Conservation (phyloP, 2,888 invertebrate genomes). For the Tetranychus truncatus region DNA sequence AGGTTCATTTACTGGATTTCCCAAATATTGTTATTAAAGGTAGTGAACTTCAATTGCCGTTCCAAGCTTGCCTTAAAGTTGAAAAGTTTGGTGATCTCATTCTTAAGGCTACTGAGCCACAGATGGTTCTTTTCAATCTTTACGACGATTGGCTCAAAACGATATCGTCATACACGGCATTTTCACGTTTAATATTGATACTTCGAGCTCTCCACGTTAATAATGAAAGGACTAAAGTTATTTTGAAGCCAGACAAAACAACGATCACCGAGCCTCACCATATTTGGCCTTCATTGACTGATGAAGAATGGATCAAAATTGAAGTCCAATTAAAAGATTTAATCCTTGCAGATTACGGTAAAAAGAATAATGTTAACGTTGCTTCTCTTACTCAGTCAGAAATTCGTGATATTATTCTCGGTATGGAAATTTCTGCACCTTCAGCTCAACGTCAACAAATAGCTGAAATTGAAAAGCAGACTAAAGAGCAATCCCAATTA, state of each 20-base stretch:
- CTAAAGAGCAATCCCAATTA: constrained; percentile 92
- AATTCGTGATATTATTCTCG: constrained; percentile 94
- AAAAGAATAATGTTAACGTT: constrained; percentile 98
- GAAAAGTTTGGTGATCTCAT: constrained; percentile 99
- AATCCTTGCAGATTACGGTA: constrained; percentile 95
- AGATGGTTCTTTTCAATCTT: constrained; percentile 97
- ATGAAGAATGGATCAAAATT: constrained; percentile 99
- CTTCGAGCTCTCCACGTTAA: constrained; percentile 92
- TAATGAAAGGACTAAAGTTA: constrained; percentile 94
- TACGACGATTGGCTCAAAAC: constrained; percentile 99
- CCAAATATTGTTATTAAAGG: constrained; percentile 99
- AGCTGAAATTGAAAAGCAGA: constrained; percentile 98
- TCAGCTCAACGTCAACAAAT: constrained; percentile 97
- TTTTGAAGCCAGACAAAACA: constrained; percentile 94
- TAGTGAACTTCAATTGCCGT: constrained; percentile 89
- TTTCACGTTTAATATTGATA: constrained; percentile 88
- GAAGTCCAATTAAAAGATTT: constrained; percentile 95
- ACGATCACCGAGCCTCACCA: constrained; percentile 98
- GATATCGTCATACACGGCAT: constrained; percentile 97
- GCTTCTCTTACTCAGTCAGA: constrained; percentile 97
- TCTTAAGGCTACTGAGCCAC: constrained; percentile 94
- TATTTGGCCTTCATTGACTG: constrained; percentile 92
- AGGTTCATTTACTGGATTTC: constrained; percentile 95
- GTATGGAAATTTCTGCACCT: constrained; percentile 99
- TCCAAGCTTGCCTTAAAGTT: constrained; percentile 94